These are phyloP conservation scores for Tenthredo notha DNA, from an alignment of 2,888 invertebrate species.

Conservation along the genomic window DNA sequence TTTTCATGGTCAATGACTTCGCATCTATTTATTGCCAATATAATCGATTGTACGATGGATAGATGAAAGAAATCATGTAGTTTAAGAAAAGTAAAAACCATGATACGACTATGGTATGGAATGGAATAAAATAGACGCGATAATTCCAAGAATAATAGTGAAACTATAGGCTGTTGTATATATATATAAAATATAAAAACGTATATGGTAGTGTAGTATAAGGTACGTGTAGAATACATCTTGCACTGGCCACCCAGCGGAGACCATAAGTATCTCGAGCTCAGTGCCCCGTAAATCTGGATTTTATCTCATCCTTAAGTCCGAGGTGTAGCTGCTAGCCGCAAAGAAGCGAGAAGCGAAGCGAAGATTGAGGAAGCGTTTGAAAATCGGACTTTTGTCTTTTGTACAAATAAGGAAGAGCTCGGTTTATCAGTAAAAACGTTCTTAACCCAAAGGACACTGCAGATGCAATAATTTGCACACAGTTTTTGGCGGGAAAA, in stretches of 20 bases:
- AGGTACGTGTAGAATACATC: conserved; percentile 41
- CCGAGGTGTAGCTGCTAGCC: conserved; percentile 21
- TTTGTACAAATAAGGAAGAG: not conserved
- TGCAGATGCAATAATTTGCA: not conserved
- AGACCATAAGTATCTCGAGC: conserved; percentile 47
- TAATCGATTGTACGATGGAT: not conserved
- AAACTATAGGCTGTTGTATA: not conserved
- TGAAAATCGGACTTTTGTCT: conserved; percentile 25
- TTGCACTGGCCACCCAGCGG: conserved; percentile 49
- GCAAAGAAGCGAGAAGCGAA: not conserved
- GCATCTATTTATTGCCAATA: not conserved
- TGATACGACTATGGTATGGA: not conserved
- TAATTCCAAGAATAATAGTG: conserved; percentile 7
- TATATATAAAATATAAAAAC: not conserved
- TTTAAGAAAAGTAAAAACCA: not conserved
- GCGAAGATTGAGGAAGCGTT: not conserved
- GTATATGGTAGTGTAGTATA: not conserved
- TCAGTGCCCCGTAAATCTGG: conserved; percentile 73
- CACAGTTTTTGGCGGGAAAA: not conserved
- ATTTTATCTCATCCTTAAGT: conserved; percentile 72
- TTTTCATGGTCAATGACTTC: conserved; percentile 31
- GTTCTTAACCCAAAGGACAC: not conserved
- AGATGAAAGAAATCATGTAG: not conserved
- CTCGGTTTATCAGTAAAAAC: not conserved
- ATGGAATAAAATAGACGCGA: not conserved